phyloP scores from a whole-genome alignment of 2,113 vertebrate species.

The Paradoxurus hermaphroditus region DNA sequence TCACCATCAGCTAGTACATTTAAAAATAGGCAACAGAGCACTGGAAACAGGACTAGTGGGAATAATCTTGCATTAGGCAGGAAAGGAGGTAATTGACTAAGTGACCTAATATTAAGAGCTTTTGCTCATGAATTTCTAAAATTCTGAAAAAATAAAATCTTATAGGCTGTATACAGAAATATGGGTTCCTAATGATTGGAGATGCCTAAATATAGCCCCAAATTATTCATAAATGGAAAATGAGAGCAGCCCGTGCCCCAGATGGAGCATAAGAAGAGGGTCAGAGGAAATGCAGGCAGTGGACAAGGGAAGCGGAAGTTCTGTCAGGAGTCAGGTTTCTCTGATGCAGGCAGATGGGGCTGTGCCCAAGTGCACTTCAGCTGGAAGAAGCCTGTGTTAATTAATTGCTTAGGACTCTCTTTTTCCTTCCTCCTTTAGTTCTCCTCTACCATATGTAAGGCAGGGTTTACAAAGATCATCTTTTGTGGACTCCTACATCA shows the following conservation, averaged over 20 bases:
- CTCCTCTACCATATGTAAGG: not conserved
- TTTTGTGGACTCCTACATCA: not conserved
- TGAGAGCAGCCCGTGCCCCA: constrained; percentile 17
- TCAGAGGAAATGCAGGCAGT: not conserved
- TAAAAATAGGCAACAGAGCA: constrained; percentile 78
- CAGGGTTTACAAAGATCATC: not conserved
- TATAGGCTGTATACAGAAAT: constrained; percentile 50
- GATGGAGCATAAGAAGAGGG: not conserved
- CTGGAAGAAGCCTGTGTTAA: not conserved
- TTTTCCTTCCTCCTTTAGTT: not conserved
- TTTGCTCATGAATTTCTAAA: constrained; percentile 65
- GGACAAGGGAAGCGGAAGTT: not conserved
- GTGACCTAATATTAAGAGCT: constrained; percentile 76
- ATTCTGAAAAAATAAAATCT: constrained; percentile 57
- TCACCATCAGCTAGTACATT: constrained; percentile 67
- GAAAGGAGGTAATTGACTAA: constrained; percentile 74
- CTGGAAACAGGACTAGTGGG: constrained; percentile 65
- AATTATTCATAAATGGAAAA: constrained; percentile 66
- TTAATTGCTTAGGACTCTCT: not conserved
- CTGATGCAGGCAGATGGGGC: not conserved
- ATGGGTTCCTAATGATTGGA: constrained; percentile 43
- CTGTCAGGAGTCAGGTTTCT: not conserved
- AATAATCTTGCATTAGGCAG: constrained; percentile 71
- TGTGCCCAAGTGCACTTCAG: not conserved
- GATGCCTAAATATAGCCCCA: constrained; percentile 64